These are phyloP conservation scores for Geothlypis trichas DNA, from an alignment of 2,113 vertebrate species.

Conservation along the genomic window DNA sequence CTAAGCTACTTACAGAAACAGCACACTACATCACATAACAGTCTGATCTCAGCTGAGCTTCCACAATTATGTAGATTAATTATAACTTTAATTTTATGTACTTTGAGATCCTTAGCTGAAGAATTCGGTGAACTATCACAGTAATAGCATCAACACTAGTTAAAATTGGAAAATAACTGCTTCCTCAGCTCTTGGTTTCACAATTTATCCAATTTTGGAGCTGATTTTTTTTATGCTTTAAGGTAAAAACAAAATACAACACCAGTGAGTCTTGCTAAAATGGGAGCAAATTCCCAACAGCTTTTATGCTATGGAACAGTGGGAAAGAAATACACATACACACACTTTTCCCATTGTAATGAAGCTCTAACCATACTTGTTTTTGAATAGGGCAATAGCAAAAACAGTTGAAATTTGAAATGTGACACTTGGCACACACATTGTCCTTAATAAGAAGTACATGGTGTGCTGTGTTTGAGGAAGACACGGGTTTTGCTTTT, in stretches of 20 bases:
- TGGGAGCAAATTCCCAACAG: conserved; percentile 7
- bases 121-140: background rate
- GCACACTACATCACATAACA: background rate
- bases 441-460: conserved; percentile 43
- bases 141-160: background rate
- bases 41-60: background rate
- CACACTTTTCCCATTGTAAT: conserved; percentile 42
- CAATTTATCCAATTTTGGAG: background rate
- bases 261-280: conserved; percentile 1
- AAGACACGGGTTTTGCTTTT: background rate
- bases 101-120: background rate
- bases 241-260: background rate
- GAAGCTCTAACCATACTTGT: conserved; percentile 38
- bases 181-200: background rate
- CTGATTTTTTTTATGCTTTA: background rate
- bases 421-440: conserved; percentile 19
- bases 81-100: background rate
- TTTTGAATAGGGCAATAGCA: conserved; percentile 42
- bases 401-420: conserved; percentile 56
- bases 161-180: background rate
- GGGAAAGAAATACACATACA: conserved; percentile 12
- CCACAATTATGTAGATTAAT: background rate
- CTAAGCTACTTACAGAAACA: background rate
- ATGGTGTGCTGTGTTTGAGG: conserved; percentile 1
- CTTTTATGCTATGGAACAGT: conserved; percentile 34